Base-by-base conservation (phyloP, 2,888 invertebrate species). In the Cheilosia pagana region DNA sequence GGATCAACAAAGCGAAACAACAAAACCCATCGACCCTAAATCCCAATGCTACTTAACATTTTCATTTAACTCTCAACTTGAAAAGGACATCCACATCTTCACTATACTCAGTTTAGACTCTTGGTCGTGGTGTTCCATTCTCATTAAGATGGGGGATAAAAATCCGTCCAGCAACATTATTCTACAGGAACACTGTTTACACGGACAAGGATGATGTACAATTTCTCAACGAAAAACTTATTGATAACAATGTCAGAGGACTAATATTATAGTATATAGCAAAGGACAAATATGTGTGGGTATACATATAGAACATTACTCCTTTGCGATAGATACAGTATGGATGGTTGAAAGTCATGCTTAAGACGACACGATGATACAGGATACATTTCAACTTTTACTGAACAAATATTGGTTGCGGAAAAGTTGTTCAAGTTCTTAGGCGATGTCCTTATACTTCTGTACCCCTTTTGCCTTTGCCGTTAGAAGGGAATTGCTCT, bases 171-270 rank as follows among this genome's bases (percentile, higher is more conserved):
- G 16, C 70, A 45, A 45, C 35, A 65, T 35, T 53, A 53, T 53
- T 53, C 16, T n/a, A 16, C 31, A 60, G 8, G 31, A 57, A 55
- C 57, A 23, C 35, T 60, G 65, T 71, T 76, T 81, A 60, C 48
- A 71, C 41, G 71, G 59, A 68, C 78, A 63, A 76, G 62, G 63
- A 83, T 68, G 72, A 79, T 75, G 71, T 85, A 74, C 52, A 71
- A 71, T 76, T 76, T 53, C 53, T 62, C 67, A 70, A 55, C 75
- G 12, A 76, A 71, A 82, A 85, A 85, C 85, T 85, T 81, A 85
- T 85, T 79, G 85, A 85, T 85, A 85, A 85, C 81, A 85, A 85
- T 85, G 85, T 85, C 81, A 71, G 60, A 63, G 81, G 85, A 85
- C 81, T 85, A 85, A 67, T 85, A 76, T 85, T 71, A 85, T 76